Evolutionary conservation across 2,888 invertebrate genomes (phyloP).

Genomic region (Microchrysa polita): DNA sequence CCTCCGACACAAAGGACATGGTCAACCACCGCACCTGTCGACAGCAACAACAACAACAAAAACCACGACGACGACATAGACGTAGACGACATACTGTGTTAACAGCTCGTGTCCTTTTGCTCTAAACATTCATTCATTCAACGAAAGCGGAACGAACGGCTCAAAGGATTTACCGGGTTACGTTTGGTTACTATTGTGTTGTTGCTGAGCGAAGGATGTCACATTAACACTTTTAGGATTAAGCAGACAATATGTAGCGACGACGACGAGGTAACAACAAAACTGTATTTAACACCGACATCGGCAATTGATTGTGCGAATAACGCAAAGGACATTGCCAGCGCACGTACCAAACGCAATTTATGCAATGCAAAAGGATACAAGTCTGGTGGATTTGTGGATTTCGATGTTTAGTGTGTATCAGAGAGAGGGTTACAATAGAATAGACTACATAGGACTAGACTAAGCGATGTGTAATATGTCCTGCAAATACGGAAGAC

Average conservation of each 20-base stretch:
- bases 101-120: not conserved
- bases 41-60: too few relatives aligned
- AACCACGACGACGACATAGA: too few relatives aligned
- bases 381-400: not conserved
- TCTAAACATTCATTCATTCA: conserved; percentile 1
- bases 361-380: not conserved
- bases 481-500: too few relatives aligned
- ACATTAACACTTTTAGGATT: conserved; percentile 29
- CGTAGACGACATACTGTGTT: too few relatives aligned
- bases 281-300: conserved; percentile 24
- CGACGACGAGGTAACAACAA: conserved; percentile 20
- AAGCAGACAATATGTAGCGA: too few relatives aligned
- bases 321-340: not conserved
- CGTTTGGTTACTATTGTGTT: not conserved
- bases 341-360: too few relatives aligned
- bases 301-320: not conserved
- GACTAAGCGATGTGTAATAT: too few relatives aligned
- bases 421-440: not conserved
- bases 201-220: conserved; percentile 10
- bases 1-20: too few relatives aligned
- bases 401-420: not conserved
- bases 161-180: not conserved
- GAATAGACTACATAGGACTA: too few relatives aligned
- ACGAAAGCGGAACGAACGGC: not conserved
- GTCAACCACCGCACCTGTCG: too few relatives aligned